Evolutionary conservation across 2,113 vertebrate genomes (phyloP).

Genomic region (Bos indicus): DNA sequence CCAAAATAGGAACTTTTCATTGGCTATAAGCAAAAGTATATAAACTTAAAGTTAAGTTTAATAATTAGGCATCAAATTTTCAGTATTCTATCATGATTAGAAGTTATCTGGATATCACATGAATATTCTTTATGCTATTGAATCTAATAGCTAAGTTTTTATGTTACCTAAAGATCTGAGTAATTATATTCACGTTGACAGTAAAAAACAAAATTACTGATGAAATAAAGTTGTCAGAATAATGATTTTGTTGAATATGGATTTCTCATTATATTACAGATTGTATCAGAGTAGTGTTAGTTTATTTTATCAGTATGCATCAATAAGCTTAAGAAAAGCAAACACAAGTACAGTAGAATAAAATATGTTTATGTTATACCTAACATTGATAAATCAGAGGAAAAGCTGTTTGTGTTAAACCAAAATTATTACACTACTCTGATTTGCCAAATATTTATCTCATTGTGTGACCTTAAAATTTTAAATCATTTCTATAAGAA

Average conservation of each 20-base stretch:
- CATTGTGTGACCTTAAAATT: background rate
- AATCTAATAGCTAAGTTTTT: background rate
- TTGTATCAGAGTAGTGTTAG: background rate
- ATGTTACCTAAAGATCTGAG: background rate
- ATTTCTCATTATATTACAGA: background rate
- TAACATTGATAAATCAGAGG: background rate
- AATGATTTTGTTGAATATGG: background rate
- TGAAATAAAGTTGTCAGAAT: background rate
- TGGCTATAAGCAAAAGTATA: background rate
- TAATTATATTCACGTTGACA: background rate
- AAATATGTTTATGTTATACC: background rate
- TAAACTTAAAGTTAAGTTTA: background rate
- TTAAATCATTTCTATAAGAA: background rate
- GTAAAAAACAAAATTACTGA: background rate
- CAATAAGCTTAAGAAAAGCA: background rate
- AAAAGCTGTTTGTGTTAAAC: background rate
- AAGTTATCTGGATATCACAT: background rate
- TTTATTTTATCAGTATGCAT: background rate
- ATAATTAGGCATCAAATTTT: background rate
- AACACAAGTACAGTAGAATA: background rate
- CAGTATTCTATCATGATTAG: background rate
- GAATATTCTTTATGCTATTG: background rate
- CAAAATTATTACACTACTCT: background rate
- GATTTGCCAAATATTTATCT: background rate
- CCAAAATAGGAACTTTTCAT: background rate